Evolutionary conservation across 2,797 vertebrate genomes (phyloP), one percentile per base, ranked within the genome.

Genomic region (Aplochiton taeniatus): DNA sequence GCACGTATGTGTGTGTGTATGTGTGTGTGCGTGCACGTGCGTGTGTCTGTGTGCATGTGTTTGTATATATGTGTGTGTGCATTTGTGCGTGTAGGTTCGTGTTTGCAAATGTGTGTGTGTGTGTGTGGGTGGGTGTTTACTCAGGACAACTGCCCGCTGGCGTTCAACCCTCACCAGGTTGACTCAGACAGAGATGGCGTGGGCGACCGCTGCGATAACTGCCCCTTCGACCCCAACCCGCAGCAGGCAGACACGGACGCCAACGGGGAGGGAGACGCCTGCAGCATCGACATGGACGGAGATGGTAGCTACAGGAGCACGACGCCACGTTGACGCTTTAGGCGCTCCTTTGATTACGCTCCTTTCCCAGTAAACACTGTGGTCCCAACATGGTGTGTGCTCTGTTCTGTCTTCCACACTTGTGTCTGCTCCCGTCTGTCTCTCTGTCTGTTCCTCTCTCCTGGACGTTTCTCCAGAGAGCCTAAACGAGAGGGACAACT

Each of bases 201-300:
- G 4, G 98, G 96, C 6, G 96, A 99, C 84, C 92, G 93, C 54
- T 99, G 97, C 58, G 97, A 98, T 80, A 99, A 99, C 80, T 98
- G 97, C 52, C 96, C 96, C 0, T 97, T 97, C 4, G 95, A 97
- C 11, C 94, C 92, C 86, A 99, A 99, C 84, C 94, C 94, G 0
- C 92, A 94, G 9, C 97, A 99, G 88, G 96, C 92, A 0, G 97
- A 99, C 86, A 97, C 96, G 0, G 93, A 99, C 79, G 90, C 85
- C 80, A 94, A 99, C 0, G 96, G 95, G 0, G 96, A 99, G 79
- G 97, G 97, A 1, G 97, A 99, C 0, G 94, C 95, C 1, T 99
- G 97, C 90, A 94, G 96, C 11, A 92, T 96, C 46, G 97, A 99
- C 87, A 98, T 97, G 0, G 97, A 99, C 0, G 97, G 96, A 68